Evolutionary conservation across 2,888 invertebrate species (phyloP), one percentile per base, ranked within the genome.

Genomic region (Eristalis pertinax): DNA sequence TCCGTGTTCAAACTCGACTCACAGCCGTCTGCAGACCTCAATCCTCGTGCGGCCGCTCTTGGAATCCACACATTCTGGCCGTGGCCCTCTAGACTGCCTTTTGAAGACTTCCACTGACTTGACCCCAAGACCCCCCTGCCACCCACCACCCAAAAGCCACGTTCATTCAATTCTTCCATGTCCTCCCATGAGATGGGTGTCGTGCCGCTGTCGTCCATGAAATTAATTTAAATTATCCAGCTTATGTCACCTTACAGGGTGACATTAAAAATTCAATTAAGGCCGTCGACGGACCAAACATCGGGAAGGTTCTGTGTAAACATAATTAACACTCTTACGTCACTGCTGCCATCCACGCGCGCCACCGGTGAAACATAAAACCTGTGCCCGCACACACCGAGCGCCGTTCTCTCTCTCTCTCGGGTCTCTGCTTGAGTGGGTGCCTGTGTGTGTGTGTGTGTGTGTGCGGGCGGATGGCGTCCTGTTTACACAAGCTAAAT

Each of bases 401-500:
- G 26, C 1, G 26, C 15, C 24, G n/a, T 19, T 58, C 22, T 24
- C 22, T 13, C 26, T 26, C 15, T 26, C 26, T 26, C 60, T 10
- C 15, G 26, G 8, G 32, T 32, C 7, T 8, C 32, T 10, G 10
- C 7, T 0, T 8, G 8, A 32, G 8, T 32, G 32, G 32, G 7
- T 60, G 19, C 19, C 22, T 1, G 5, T 58, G 11, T 24, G 22
- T 8, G 1, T 60, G n/a, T 26, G 32, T 19, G 24, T 60, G 38
- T n/a, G 15, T 26, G 32, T 8, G 60, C 4, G 15, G 32, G 32
- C 7, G 15, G n/a, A 41, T 22, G 62, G 15, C 56, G 50, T 73
- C 73, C 43, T 80, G 67, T 80, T 72, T 81, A 81, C 73, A 82
- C 82, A 82, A 82, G 60, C 77, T 72, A 72, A 82, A 77, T 77